Evolutionary conservation across 2,888 invertebrate genomes (phyloP).

Genomic region (Molorchus minor): DNA sequence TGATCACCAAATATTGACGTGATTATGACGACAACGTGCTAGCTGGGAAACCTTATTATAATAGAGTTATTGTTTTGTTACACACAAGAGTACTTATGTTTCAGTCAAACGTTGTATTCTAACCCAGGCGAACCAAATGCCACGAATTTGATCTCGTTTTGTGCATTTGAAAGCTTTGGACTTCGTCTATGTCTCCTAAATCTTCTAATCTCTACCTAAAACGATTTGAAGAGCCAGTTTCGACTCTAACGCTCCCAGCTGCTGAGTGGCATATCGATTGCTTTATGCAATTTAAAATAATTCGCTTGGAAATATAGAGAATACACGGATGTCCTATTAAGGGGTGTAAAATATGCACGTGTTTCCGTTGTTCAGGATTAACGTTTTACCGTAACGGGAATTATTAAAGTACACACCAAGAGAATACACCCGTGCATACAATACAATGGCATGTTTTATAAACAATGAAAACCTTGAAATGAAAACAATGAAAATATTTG

Average conservation of each 20-base stretch:
- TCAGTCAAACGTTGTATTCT: not conserved
- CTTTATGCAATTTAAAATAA: constrained; percentile 5
- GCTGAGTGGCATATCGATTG: not conserved
- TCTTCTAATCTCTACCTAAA: constrained; percentile 11
- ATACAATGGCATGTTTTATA: too few species aligned
- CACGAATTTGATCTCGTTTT: not conserved
- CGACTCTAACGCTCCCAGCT: constrained; percentile 6
- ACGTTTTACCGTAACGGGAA: too few species aligned
- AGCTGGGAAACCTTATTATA: not conserved
- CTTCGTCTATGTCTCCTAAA: not conserved
- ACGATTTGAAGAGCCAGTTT: constrained; percentile 13
- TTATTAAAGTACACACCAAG: too few species aligned
- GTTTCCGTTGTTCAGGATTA: too few species aligned
- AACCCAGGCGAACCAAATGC: too few species aligned
- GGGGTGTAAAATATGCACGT: not conserved
- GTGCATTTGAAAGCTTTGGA: not conserved
- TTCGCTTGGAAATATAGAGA: constrained; percentile 4
- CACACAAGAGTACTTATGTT: not conserved
- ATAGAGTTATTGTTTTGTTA: not conserved
- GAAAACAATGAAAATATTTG: too few species aligned
- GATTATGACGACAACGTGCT: too few species aligned
- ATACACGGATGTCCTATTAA: not conserved
- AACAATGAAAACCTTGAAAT: too few species aligned
- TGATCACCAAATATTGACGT: too few species aligned
- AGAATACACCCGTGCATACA: too few species aligned